Evolutionary conservation across 2,797 vertebrate species (phyloP), one percentile per base, ranked within the genome.

Genomic region (Pempheris klunzingeri): DNA sequence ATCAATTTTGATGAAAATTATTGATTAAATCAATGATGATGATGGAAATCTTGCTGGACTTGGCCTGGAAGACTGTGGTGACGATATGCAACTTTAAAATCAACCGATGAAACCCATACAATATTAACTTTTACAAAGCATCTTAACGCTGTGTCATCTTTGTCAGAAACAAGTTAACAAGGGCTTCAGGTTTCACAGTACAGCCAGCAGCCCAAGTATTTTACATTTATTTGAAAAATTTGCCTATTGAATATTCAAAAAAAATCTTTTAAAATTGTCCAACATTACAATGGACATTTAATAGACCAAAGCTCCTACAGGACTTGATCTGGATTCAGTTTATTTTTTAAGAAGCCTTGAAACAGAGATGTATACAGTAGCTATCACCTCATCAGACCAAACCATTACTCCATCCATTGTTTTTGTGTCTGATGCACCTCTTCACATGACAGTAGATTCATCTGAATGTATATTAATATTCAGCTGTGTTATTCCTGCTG

Each of bases 361-460:
- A 92, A 91, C 92, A 94, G 94, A 94, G 92, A 93, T 93, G 90
- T 87, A 92, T 94, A 94, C 93, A 94, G 93, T 94, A 94, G 91
- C 92, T 82, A 12, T 87, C 92, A 91, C 84, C 72, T 76, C 89
- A 90, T 87, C 63, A 44, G 44, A 74, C 78, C 84, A 64, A 70
- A 34, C 39, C 87, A 88, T 84, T 62, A 68, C 69, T 80, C 69
- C 90, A 84, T 88, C 71, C 85, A 87, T 81, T 61, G 69, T 91
- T 77, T 70, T 75, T 61, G 79, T 92, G 81, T 82, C 58, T 7
- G 8, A 64, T 55, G 44, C 67, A 68, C 54, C 54, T 71, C 64
- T 60, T 76, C 65, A 77, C 47, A 58, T 59, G 22, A 68, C 43
- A 53, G 44, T 52, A 59, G 53, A 64, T 49, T 70, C 11, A 63